These are phyloP conservation scores for Drosophila sproati DNA, from an alignment of 1,140 invertebrate genomes.

Conservation along the genomic window DNA sequence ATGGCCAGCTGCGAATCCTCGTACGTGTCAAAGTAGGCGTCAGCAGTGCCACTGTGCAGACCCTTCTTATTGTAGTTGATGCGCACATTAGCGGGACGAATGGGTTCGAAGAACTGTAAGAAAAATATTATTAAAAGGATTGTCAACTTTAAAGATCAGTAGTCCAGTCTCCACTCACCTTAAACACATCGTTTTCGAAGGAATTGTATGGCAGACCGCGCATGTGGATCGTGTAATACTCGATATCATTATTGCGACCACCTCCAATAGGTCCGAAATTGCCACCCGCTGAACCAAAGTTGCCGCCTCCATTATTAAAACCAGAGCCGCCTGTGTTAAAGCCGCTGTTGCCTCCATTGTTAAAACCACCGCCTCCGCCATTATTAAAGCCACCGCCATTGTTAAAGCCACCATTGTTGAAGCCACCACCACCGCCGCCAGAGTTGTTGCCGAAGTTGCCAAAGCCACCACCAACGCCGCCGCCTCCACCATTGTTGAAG, in stretches of 20 bases:
- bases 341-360: slow-evolving; percentile 67
- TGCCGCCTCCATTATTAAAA: slow-evolving; percentile 60
- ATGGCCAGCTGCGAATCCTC: slow-evolving; percentile 92
- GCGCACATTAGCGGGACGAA: slow-evolving; percentile 77
- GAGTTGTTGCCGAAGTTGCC: slow-evolving; percentile 66
- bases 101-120: slow-evolving; percentile 81
- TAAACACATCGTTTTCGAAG: slow-evolving; percentile 81
- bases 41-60: slow-evolving; percentile 95
- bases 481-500: slow-evolving; percentile 63
- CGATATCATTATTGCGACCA: slow-evolving; percentile 67
- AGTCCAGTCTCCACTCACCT: slow-evolving; percentile 45
- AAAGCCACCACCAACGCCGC: slow-evolving; percentile 61
- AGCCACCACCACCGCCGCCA: slow-evolving; percentile 42
- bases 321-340: slow-evolving; percentile 56
- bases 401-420: slow-evolving; percentile 56
- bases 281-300: slow-evolving; percentile 13
- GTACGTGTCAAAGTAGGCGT: slow-evolving; percentile 92
- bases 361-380: slow-evolving; percentile 47
- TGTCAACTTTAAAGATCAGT: not conserved
- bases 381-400: slow-evolving; percentile 54
- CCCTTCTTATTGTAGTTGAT: slow-evolving; percentile 87
- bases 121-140: not conserved
- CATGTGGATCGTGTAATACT: slow-evolving; percentile 79
- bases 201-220: slow-evolving; percentile 81
- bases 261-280: slow-evolving; percentile 49